Conservation (phyloP, 2,888 invertebrate genomes). For the Pyrrhosoma nymphula region DNA sequence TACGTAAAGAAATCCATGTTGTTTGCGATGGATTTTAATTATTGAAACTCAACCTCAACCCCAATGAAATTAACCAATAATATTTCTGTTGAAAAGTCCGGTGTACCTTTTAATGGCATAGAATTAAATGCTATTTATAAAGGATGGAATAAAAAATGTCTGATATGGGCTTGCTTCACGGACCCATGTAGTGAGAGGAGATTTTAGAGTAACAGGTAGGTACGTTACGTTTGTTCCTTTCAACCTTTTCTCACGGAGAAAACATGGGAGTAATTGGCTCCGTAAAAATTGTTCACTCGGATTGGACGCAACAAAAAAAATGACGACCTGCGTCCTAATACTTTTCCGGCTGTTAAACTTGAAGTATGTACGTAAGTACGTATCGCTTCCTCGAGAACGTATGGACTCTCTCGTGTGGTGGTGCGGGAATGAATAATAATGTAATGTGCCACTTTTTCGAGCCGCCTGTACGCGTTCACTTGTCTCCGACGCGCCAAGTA, state of each 20-base stretch:
- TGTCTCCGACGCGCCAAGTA: slow-evolving; percentile 9
- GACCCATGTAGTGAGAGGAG: too few relatives aligned
- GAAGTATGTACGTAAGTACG: neutral
- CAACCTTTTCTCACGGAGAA: neutral
- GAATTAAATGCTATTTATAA: too few relatives aligned
- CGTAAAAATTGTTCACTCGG: neutral
- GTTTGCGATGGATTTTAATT: too few relatives aligned
- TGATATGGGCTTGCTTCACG: too few relatives aligned
- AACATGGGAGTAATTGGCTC: neutral
- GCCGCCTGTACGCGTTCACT: neutral
- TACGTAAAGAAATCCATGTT: too few relatives aligned
- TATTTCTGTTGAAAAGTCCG: too few relatives aligned
- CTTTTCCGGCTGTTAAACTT: neutral
- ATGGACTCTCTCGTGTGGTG: neutral
- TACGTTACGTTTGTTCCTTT: too few relatives aligned
- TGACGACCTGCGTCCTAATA: neutral
- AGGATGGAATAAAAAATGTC: too few relatives aligned
- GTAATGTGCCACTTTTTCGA: neutral
- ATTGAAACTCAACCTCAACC: too few relatives aligned
- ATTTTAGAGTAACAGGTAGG: too few relatives aligned
- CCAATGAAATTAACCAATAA: too few relatives aligned
- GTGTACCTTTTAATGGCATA: too few relatives aligned
- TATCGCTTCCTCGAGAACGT: neutral
- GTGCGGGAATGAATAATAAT: neutral
- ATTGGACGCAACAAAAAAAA: neutral